Evolutionary conservation across 2,888 invertebrate genomes (phyloP).

Genomic region (Mesorhabditis spiculigera): DNA sequence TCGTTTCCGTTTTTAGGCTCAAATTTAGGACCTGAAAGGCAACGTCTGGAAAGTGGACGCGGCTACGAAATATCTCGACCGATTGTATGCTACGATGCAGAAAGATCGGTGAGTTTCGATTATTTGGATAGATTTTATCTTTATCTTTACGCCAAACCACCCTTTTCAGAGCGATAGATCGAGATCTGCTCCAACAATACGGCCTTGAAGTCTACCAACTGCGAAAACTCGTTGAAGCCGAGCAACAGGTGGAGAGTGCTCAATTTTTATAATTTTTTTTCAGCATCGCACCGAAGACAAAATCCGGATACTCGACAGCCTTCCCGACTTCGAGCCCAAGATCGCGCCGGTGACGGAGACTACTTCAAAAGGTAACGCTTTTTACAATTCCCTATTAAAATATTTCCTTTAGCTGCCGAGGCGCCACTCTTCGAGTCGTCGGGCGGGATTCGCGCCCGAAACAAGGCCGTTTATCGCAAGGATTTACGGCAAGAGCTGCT

Average conservation of each 20-base stretch:
- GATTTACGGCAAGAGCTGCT: slow-evolving; percentile 46
- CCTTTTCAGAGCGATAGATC: neutral
- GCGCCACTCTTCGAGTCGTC: slow-evolving; percentile 20
- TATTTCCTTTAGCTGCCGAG: neutral
- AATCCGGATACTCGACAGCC: neutral
- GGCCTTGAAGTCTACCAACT: neutral
- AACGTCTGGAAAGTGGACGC: neutral
- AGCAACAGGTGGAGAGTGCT: slow-evolving; percentile 4
- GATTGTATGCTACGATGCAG: neutral
- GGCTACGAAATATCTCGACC: neutral
- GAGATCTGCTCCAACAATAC: neutral
- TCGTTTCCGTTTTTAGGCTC: neutral
- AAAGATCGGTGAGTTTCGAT: neutral
- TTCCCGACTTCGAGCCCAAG: neutral
- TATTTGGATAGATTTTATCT: no score
- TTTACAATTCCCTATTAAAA: neutral
- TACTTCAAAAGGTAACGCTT: neutral
- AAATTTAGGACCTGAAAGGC: neutral
- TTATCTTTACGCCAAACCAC: neutral
- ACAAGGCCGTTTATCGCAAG: slow-evolving; percentile 34
- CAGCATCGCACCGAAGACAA: neutral
- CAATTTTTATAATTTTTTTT: neutral
- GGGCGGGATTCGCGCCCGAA: slow-evolving; percentile 25
- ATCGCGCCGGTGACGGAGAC: neutral
- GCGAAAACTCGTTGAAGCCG: neutral